Base-by-base conservation (phyloP, 2,797 vertebrate genomes). In the Cossypha dichroa region DNA sequence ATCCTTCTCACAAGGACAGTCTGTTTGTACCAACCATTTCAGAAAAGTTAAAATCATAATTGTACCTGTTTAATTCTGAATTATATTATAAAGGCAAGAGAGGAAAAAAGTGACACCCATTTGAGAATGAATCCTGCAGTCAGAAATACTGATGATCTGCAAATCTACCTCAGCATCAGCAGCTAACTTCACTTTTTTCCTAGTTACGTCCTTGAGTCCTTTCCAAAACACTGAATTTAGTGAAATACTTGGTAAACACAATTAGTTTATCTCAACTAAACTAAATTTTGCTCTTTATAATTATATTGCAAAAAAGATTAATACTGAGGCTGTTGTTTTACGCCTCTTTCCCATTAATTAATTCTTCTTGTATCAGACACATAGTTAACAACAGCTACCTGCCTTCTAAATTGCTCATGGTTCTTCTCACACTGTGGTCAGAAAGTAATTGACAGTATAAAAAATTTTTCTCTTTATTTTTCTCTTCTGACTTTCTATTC, bases 51-150 rank as follows among this genome's bases (percentile, higher is more conserved):
- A 87, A 89, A 67, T 28, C 36, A 21, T 20, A 28, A 84, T 2
- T 28, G 31, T 21, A 79, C 2, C 43, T 68, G 8, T 45, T 87
- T 46, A 69, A 33, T 76, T 87, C 51, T 72, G 62, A 88, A 62
- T 48, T 54, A 48, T 6, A 11, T 66, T 31, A 78, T 3, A 18
- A 85, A 84, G 18, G 11, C 19, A 56, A 10, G 9, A 62, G 4
- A 4, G 7, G 7, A 8, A 66, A 55, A 75, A 51, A 69, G 55
- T 17, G 0, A 29, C 43, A 76, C 0, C 4, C 13, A 34, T 45
- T 41, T 70, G 16, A 66, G 56, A 80, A 52, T 49, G 29, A 74
- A 36, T 40, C 34, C n/a, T 54, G 45, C 41, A 83, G 31, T 48
- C 45, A 77, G 41, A 91, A 93, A 56, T 28, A 67, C 17, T 34